Evolutionary conservation across 2,888 invertebrate species (phyloP).

Genomic region (Ennomos quercinarius): DNA sequence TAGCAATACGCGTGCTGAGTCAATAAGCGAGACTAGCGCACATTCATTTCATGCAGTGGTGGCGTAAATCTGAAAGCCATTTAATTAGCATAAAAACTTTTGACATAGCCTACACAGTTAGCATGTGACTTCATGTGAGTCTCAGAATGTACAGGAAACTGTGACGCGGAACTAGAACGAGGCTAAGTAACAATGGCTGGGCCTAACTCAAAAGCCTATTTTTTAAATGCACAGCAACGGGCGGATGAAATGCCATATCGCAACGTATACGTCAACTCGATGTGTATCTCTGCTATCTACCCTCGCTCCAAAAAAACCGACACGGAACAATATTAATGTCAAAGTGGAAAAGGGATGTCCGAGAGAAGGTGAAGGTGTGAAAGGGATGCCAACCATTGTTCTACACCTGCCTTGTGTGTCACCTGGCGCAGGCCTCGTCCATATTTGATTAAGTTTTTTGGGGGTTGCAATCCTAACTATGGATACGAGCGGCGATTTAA

Average conservation of each 20-base stretch:
- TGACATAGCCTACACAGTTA: conserved; percentile 48
- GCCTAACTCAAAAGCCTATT: conserved; percentile 63
- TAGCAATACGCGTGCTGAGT: conserved; percentile 7
- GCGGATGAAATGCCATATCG: conserved; percentile 67
- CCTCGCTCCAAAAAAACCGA: conserved; percentile 56
- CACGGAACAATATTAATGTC: conserved; percentile 66
- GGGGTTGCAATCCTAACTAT: conserved; percentile 70
- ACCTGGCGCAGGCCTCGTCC: conserved; percentile 73
- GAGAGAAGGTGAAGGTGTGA: conserved; percentile 52
- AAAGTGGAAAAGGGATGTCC: conserved; percentile 49
- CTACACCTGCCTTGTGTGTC: conserved; percentile 73
- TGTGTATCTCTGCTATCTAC: conserved; percentile 60
- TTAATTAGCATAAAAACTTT: conserved; percentile 62
- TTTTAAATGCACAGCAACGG: conserved; percentile 67
- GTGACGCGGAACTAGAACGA: conserved; percentile 59
- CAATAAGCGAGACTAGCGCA: too few relatives aligned
- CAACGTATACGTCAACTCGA: conserved; percentile 55
- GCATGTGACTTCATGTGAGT: conserved; percentile 45
- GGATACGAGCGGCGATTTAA: conserved; percentile 46
- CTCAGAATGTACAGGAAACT: conserved; percentile 46
- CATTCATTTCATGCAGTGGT: too few relatives aligned
- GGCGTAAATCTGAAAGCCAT: conserved; percentile 21
- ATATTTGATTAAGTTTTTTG: conserved; percentile 81
- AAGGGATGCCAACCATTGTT: conserved; percentile 64
- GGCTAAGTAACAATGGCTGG: conserved; percentile 60